phyloP scores from a whole-genome alignment of 2,797 vertebrate species.

The Xiphorhynchus erythropygius region DNA sequence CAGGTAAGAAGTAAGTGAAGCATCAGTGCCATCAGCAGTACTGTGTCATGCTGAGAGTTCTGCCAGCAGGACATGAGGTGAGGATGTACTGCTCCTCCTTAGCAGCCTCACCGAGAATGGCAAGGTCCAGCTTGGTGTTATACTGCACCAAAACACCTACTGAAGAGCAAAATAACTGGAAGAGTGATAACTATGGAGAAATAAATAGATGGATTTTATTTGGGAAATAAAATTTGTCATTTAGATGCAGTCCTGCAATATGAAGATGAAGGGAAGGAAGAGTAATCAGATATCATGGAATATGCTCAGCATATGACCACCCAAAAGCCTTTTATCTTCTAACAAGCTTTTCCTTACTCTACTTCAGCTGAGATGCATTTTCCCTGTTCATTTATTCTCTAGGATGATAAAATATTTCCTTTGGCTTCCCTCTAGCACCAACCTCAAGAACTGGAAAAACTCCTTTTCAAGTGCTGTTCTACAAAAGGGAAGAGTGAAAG shows the following conservation, averaged over 20 bases:
- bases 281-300: background rate
- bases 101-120: background rate
- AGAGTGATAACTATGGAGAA: background rate
- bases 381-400: background rate
- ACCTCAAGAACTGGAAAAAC: background rate
- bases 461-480: background rate
- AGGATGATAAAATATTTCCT: background rate
- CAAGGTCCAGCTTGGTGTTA: background rate
- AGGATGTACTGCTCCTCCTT: background rate
- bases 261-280: background rate
- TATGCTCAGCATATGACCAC: background rate
- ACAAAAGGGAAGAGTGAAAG: background rate
- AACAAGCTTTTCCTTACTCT: background rate
- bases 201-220: background rate
- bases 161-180: background rate
- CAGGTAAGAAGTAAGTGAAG: background rate
- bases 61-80: background rate
- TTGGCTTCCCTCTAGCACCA: background rate
- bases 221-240: background rate
- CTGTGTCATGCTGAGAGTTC: background rate
- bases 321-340: background rate
- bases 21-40: background rate
- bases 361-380: background rate
- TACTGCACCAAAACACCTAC: background rate
- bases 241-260: background rate